Percentiles rank a stretch among this genome's conserved stretches.
Evolutionary conservation across 2,113 vertebrate species (phyloP).

Genomic region (Microtus ochrogaster): DNA sequence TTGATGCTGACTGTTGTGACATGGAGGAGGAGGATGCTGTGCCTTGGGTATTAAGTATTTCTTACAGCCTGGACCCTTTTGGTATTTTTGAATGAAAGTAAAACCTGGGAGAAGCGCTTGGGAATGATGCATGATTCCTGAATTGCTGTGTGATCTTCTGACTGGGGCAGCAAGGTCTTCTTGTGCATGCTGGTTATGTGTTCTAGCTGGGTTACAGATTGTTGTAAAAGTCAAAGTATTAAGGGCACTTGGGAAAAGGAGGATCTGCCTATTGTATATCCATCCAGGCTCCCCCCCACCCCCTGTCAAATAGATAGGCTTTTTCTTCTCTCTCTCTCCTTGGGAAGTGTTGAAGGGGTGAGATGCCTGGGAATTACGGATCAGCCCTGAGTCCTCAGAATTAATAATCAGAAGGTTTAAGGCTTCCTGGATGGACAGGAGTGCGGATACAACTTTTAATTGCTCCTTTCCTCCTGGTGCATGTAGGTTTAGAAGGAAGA

Average conservation of each 20-base stretch:
- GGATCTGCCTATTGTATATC: slow-evolving; percentile 72
- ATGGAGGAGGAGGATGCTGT: slow-evolving; percentile 77
- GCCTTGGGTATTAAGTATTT: slow-evolving; percentile 83
- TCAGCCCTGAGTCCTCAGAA: slow-evolving; percentile 73
- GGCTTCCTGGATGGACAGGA: slow-evolving; percentile 75
- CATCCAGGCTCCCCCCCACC: slow-evolving; percentile 42
- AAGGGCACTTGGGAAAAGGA: slow-evolving; percentile 66
- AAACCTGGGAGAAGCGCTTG: slow-evolving; percentile 73
- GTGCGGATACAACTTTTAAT: slow-evolving; percentile 88
- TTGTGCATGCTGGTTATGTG: slow-evolving; percentile 82
- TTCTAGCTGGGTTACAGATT: slow-evolving; percentile 86
- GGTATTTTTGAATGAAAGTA: slow-evolving; percentile 77
- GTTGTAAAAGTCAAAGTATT: slow-evolving; percentile 86
- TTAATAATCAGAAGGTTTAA: slow-evolving; percentile 77
- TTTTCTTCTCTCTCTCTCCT: slow-evolving; percentile 41
- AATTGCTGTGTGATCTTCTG: slow-evolving; percentile 80
- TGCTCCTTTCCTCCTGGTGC: slow-evolving; percentile 77
- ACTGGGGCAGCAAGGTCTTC: slow-evolving; percentile 71
- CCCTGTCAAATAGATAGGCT: slow-evolving; percentile 61
- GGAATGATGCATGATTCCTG: slow-evolving; percentile 81
- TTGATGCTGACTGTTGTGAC: slow-evolving; percentile 83
- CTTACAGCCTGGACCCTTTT: slow-evolving; percentile 80
- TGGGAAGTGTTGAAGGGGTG: slow-evolving; percentile 73
- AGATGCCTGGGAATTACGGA: slow-evolving; percentile 75
- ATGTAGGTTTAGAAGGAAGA: slow-evolving; percentile 71